Conservation (phyloP, 2,113 vertebrate genomes). For the Eptatretus burgeri region DNA sequence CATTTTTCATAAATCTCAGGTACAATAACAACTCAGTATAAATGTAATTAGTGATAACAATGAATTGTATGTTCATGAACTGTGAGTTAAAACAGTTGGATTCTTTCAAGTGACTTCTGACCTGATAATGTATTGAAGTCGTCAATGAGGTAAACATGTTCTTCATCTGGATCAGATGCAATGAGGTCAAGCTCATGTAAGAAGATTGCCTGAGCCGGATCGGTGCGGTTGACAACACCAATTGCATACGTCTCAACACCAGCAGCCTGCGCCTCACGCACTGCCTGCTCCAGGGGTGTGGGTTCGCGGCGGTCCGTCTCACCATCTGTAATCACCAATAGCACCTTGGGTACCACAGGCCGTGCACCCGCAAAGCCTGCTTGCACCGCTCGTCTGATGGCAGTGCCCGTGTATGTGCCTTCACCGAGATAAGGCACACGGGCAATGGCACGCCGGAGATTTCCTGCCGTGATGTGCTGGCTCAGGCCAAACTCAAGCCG, state of each 20-base stretch:
- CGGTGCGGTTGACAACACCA: constrained; percentile 25
- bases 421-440: constrained; percentile 38
- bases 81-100: no score
- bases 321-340: constrained; percentile 33
- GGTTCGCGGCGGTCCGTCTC: constrained; percentile 25
- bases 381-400: constrained; percentile 21
- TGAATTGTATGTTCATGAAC: no score
- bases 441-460: constrained; percentile 23
- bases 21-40: no score
- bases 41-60: no score
- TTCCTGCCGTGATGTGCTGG: constrained; percentile 17
- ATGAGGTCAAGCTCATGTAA: constrained; percentile 30
- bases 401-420: constrained; percentile 36
- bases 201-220: constrained; percentile 23
- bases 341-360: constrained; percentile 25
- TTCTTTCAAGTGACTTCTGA: constrained; percentile 14
- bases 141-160: constrained; percentile 32
- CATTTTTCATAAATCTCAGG: no score
- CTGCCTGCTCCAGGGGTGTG: constrained; percentile 16
- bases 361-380: constrained; percentile 19
- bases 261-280: constrained; percentile 15
- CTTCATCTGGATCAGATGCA: constrained; percentile 28
- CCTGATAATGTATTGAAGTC: constrained; percentile 33
- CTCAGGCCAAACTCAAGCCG: constrained; percentile 23
- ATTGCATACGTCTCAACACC: constrained; percentile 32